Base-by-base conservation (phyloP, 2,888 invertebrate species). In the Chaetogeoica ovagalla region DNA sequence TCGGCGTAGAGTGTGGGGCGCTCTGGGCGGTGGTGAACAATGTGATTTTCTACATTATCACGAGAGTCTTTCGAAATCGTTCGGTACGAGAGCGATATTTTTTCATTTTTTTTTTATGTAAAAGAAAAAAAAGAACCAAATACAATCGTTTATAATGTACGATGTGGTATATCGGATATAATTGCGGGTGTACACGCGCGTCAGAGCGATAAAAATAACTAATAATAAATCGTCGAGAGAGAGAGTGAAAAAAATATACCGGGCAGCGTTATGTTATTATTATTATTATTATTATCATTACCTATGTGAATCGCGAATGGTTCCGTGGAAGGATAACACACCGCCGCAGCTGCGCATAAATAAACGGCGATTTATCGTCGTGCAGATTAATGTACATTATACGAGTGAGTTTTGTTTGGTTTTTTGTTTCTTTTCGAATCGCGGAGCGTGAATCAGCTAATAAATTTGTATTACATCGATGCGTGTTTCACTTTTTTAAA, bases 211-310 rank as follows among this genome's bases (percentile, higher is more conserved):
- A 65, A 55, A 63, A 63, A 65, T n/a, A 11, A 11, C 52, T 37
- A n/a, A 74, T 37, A n/a, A 74, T 65, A 65, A 65, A 65, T 74
- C 74, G 37, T 9, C 11, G 37, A 39, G 30, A 30, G 30, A 30
- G 30, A 30, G n/a, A n/a, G n/a, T n/a, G n/a, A 30, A 30, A 30
- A 30, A 21, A 37, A 65, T 15, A 13, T 48, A 15, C 3, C 48
- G 2, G 30, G 48, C 48, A 11, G 48, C 48, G 48, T 48, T 48
- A 48, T 48, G 3, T n/a, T 13, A 48, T 15, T 48, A 48, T 48
- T 11, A 30, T 30, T 30, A 30, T 30, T 48, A 48, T 43, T 43
- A 43, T 9, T 43, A 9, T 9, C 0, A 43, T 43, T 43, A 9
- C 43, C 8, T 43, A 43, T 43, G 30, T 30, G 4, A 30, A 30